Base-by-base conservation (phyloP, 2,797 vertebrate genomes). In the Manis crassicaudata region DNA sequence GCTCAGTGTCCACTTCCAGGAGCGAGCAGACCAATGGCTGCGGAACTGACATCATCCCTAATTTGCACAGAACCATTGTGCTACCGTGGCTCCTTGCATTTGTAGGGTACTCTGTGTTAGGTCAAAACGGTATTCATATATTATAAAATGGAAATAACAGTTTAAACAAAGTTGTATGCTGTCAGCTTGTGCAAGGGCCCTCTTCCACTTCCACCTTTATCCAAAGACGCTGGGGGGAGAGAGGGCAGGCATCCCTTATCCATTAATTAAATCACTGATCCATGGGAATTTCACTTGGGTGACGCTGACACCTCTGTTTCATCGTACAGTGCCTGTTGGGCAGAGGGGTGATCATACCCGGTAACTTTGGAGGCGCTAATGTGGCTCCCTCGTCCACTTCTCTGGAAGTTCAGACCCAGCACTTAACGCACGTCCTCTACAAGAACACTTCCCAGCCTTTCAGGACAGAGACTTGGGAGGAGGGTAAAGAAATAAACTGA, bases 391-490 rank as follows among this genome's bases (percentile, higher is more conserved):
- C 10, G 12, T 65, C 10, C 0, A 0, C 29, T 35, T 35, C 37
- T 56, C 56, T 54, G 17, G 92, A 94, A 93, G 27, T 88, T 92
- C 70, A 92, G 68, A 95, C 9, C 43, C 68, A 43, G 76, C 17
- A 3, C 27, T 52, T 67, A n/a, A n/a, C 46, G 50, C n/a, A 86
- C 52, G 81, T 50, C 37, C 72, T 54, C n/a, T 54, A 13, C 5
- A 10, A 0, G 11, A 93, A 5, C 32, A 32, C 9, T 29, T 72
- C 23, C 20, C 13, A 6, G 60, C 58, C 67, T 79, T 92, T 82
- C n/a, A 29, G 43, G 29, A 54, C 63, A 17, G 60, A 81, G 32
- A 13, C 4, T 58, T 62, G 58, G 25, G 16, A 90, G 54, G 4
- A 46, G 27, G 25, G 17, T 37, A 60, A 32, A 73, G 43, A 92